Evolutionary conservation across 2,113 vertebrate species (phyloP), one percentile per base, ranked within the genome.

Genomic region (Empidonax alnorum): DNA sequence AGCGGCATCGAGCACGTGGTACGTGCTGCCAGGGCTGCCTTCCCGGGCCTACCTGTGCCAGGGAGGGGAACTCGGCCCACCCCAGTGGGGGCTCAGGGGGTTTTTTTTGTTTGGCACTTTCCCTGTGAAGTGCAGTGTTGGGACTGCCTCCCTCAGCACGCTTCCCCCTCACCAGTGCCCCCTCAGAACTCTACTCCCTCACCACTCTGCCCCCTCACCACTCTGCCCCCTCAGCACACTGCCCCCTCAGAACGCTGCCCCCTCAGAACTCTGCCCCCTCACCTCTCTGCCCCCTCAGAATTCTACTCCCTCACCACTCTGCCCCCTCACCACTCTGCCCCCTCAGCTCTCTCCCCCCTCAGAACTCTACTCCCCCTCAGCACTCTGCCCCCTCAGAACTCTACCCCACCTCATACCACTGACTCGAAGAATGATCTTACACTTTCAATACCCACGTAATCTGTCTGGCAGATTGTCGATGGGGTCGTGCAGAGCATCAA

Each of bases 401-500:
- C 39, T 52, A 3, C 47, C 68, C 1, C 17, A 47, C 55, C 30
- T 3, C 27, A 80, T 17, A 52, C 4, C 41, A 24, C 10, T 37
- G 25, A 72, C 30, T n/a, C 63, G 50, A 52, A 65, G 50, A 71
- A 30, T 18, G 15, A 75, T 53, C n/a, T 66, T 41, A 30, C 6
- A 1, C 44, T 88, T 90, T n/a, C 14, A 16, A 9, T 28, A 52
- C 50, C 50, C 3, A 28, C 66, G 27, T 21, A 9, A 22, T 3
- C 39, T 96, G 56, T 89, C 53, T 98, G 97, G 63, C 98, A 99
- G 99, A 99, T 99, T 63, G 99, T 99, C 30, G 99, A 99, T 39
- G 99, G 99, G 4, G 99, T 99, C 2, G 99, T 99, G 50, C 99
- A 99, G 87, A 99, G 99, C 67, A 99, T 99, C 95, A 99, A 99